These are phyloP conservation scores for Paragorgia papillata DNA, from an alignment of 92 coral and sea anemone genomes.

Conservation along the genomic window DNA sequence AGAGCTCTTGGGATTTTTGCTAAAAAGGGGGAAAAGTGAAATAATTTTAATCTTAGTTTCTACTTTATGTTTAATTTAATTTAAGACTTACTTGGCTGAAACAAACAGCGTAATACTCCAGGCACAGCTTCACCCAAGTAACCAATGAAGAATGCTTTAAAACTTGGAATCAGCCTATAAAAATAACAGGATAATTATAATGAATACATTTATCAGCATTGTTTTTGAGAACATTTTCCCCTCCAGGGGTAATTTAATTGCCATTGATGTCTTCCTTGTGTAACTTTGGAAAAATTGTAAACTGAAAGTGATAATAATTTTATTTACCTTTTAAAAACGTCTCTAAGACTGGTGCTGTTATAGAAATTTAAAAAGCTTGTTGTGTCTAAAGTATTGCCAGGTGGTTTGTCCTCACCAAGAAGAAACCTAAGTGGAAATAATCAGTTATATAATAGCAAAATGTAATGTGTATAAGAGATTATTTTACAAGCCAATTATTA, in stretches of 20 bases:
- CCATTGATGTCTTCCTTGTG: too few relatives aligned
- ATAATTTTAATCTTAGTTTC: too few relatives aligned
- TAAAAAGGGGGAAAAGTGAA: slow-evolving; percentile 12
- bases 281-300: too few relatives aligned
- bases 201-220: not conserved
- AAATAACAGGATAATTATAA: not conserved
- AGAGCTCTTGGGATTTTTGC: slow-evolving; percentile 62
- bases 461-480: too few relatives aligned
- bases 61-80: too few relatives aligned
- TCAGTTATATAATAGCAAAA: not conserved
- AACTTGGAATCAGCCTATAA: slow-evolving; percentile 64
- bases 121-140: slow-evolving; percentile 68
- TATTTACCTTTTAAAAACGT: slow-evolving; percentile 17
- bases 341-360: not conserved
- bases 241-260: too few relatives aligned
- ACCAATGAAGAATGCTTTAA: slow-evolving; percentile 76
- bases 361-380: not conserved
- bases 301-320: too few relatives aligned
- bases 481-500: too few relatives aligned
- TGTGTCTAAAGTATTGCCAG: not conserved
- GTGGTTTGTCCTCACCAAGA: slow-evolving; percentile 18
- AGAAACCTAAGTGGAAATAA: not conserved
- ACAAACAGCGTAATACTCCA: slow-evolving; percentile 1
- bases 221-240: too few relatives aligned
- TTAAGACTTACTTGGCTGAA: slow-evolving; percentile 24